phyloP scores from a whole-genome alignment of 2,888 invertebrate genomes.

The Agrotis ipsilon region DNA sequence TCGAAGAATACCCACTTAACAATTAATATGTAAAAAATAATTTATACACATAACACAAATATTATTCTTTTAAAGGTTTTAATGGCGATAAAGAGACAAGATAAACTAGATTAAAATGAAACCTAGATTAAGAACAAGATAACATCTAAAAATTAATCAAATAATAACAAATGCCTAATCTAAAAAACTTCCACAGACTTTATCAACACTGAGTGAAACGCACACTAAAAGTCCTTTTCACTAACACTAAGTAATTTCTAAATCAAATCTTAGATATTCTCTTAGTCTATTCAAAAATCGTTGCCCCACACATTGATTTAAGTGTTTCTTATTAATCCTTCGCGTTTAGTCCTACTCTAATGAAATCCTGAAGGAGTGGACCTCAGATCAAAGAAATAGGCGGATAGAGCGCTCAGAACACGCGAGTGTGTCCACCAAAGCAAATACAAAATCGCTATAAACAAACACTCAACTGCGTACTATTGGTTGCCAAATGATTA shows the following conservation, averaged over 20 bases:
- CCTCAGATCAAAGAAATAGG: too few species aligned
- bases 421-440: too few species aligned
- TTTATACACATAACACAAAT: background rate
- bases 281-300: too few species aligned
- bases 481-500: slow-evolving; percentile 48
- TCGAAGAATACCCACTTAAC: background rate
- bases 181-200: background rate
- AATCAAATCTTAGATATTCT: too few species aligned
- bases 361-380: too few species aligned
- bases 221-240: background rate
- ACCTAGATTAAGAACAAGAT: slow-evolving; percentile 1
- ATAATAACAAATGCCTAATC: background rate
- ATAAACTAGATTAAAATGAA: background rate
- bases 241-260: too few species aligned
- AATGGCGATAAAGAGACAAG: background rate
- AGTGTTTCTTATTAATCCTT: too few species aligned
- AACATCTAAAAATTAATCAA: slow-evolving; percentile 1
- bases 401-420: too few species aligned
- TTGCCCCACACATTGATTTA: too few species aligned
- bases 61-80: background rate
- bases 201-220: background rate
- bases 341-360: too few species aligned
- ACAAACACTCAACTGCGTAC: slow-evolving; percentile 45
- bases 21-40: background rate
- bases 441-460: slow-evolving; percentile 47